Percentiles rank a stretch among this genome's conserved stretches.
phyloP scores from a whole-genome alignment of 2,888 invertebrate species.

The Tetranychus truncatus region DNA sequence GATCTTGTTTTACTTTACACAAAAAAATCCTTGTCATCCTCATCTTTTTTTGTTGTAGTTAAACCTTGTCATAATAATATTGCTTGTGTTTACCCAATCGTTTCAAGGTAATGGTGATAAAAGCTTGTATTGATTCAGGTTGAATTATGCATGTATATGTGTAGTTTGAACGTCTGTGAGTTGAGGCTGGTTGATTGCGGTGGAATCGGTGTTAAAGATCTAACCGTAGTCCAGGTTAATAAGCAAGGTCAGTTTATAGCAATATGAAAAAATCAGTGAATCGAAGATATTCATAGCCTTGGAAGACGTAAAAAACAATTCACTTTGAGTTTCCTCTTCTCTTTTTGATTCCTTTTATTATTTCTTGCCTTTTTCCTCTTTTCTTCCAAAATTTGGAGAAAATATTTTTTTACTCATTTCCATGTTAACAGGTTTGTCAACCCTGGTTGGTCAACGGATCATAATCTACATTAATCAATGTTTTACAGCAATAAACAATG shows the following conservation, averaged over 20 bases:
- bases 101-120: background rate
- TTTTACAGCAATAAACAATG: too few relatives aligned
- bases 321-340: background rate
- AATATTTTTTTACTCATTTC: background rate
- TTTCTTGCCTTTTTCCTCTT: background rate
- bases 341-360: background rate
- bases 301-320: background rate
- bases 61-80: background rate
- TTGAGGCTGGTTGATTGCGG: too few relatives aligned
- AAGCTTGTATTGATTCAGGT: background rate
- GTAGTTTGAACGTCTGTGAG: too few relatives aligned
- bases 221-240: too few relatives aligned
- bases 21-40: background rate
- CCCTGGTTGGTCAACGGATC: background rate
- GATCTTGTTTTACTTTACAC: background rate
- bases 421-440: background rate
- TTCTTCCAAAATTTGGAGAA: background rate
- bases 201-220: too few relatives aligned
- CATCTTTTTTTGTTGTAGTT: background rate
- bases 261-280: background rate
- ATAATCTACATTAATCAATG: too few relatives aligned
- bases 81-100: background rate
- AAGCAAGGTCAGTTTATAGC: background rate
- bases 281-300: background rate
- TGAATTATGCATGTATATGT: background rate